Conservation (phyloP, 2,113 vertebrate genomes). For the Canis aureus region DNA sequence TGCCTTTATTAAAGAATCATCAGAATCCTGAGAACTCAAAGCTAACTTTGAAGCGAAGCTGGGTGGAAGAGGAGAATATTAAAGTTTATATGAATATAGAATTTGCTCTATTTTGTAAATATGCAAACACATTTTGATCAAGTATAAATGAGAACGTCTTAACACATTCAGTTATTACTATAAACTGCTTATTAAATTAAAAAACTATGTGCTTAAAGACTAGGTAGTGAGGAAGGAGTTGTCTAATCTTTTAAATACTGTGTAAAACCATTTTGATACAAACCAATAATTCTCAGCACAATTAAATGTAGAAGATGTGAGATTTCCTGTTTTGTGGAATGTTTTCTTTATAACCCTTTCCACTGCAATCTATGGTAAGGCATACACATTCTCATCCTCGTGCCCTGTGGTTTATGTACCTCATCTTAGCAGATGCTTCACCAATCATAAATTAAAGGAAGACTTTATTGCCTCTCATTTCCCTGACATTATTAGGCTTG, state of each 20-base stretch:
- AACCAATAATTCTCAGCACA: not conserved
- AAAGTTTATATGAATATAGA: not conserved
- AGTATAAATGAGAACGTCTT: not conserved
- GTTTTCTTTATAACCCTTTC: not conserved
- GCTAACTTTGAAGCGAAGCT: constrained; percentile 1
- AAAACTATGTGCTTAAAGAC: not conserved
- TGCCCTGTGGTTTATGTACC: constrained; percentile 71
- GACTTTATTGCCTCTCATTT: constrained; percentile 81
- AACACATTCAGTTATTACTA: not conserved
- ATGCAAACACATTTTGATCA: not conserved
- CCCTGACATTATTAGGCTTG: constrained; percentile 83
- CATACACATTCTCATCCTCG: not conserved
- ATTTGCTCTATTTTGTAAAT: constrained; percentile 43
- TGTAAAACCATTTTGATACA: not conserved
- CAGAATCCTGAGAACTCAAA: not conserved
- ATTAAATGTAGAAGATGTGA: not conserved
- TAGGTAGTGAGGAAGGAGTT: not conserved
- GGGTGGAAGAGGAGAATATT: not conserved
- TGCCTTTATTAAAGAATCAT: constrained; percentile 31
- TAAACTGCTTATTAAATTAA: not conserved
- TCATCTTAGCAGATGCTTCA: constrained; percentile 80
- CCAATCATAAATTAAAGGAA: constrained; percentile 82
- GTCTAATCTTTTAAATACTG: constrained; percentile 34
- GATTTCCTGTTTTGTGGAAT: not conserved
- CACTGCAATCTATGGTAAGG: not conserved